Base-by-base conservation (phyloP, 1,140 invertebrate species). In the Pseudachorutes palmiensis region DNA sequence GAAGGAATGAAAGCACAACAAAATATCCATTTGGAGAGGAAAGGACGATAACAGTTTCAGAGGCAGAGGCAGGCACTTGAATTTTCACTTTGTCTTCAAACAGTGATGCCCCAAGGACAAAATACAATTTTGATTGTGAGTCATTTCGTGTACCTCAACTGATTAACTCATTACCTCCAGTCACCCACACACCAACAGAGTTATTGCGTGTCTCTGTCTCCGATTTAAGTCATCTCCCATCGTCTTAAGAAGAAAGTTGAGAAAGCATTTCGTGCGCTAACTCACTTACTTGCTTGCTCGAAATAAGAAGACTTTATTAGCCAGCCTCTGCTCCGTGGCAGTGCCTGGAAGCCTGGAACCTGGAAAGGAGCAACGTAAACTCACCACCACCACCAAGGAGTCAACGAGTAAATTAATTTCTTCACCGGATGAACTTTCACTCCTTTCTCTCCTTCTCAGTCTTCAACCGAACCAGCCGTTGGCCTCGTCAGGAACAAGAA, bases 381-480 rank as follows among this genome's bases (percentile, higher is more conserved):
- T n/a, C n/a, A n/a, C n/a, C n/a, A n/a, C 5, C 5, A 41, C 36
- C 36, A 19, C 5, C 5, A 41, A 41, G 36, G 51, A 26, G 24
- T 26, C 14, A 55, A 55, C 14, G 51, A 55, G 51, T 55, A 55
- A 55, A 55, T 55, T 55, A 55, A 55, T 55, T 55, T 55, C 51
- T 55, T 55, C 51, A 55, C 51, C 24, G 51, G 51, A 55, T 55
- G 51, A 55, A 55, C 51, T 55, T 55, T 55, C 51, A 55, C 51
- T 55, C 51, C 51, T 55, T 26, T 5, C 51, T 55, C 24, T 24
- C 51, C n/a, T n/a, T n/a, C n/a, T 55, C 24, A 12, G 51, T 55
- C 51, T 55, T 55, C 24, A 26, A 22, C 9, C 51, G 9, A 9
- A 16, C 24, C 24, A 9, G 9, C 51, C 24, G 3, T 55, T 55